These are phyloP conservation scores for Bombus affinis DNA, from an alignment of 1,140 invertebrate genomes.

Conservation along the genomic window DNA sequence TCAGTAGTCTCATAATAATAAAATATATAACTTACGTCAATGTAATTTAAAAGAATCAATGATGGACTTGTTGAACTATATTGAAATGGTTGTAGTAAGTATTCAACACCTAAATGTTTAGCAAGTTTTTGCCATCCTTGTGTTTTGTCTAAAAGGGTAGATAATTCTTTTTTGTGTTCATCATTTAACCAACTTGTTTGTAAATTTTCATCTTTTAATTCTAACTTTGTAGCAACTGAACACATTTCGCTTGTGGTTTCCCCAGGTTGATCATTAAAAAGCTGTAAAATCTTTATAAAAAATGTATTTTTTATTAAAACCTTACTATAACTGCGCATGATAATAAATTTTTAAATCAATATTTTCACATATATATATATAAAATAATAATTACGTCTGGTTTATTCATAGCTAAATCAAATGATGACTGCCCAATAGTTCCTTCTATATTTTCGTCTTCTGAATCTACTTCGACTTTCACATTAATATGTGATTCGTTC, in stretches of 20 bases:
- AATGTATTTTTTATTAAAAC: slow-evolving; percentile 10
- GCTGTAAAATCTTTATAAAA: slow-evolving; percentile 65
- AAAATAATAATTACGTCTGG: slow-evolving; percentile 69
- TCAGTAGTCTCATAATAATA: neutral
- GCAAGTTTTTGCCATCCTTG: slow-evolving; percentile 77
- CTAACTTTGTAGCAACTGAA: slow-evolving; percentile 54
- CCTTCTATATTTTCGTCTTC: slow-evolving; percentile 65
- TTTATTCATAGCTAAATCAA: slow-evolving; percentile 76
- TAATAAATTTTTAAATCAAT: neutral
- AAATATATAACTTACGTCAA: slow-evolving; percentile 60
- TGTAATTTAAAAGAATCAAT: slow-evolving; percentile 65
- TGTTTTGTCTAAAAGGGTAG: slow-evolving; percentile 73
- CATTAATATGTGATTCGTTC: neutral
- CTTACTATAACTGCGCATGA: neutral
- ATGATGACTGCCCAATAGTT: slow-evolving; percentile 70
- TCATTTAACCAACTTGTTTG: slow-evolving; percentile 55
- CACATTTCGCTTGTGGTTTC: neutral
- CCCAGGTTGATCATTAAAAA: slow-evolving; percentile 45
- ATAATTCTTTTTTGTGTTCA: slow-evolving; percentile 66
- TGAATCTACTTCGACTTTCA: slow-evolving; percentile 60
- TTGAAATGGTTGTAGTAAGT: slow-evolving; percentile 64
- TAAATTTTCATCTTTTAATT: slow-evolving; percentile 45
- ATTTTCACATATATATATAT: neutral
- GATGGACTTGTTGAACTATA: slow-evolving; percentile 62
- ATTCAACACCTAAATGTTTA: slow-evolving; percentile 72